Conservation (phyloP, 2,113 vertebrate species). For the Antennarius striatus region DNA sequence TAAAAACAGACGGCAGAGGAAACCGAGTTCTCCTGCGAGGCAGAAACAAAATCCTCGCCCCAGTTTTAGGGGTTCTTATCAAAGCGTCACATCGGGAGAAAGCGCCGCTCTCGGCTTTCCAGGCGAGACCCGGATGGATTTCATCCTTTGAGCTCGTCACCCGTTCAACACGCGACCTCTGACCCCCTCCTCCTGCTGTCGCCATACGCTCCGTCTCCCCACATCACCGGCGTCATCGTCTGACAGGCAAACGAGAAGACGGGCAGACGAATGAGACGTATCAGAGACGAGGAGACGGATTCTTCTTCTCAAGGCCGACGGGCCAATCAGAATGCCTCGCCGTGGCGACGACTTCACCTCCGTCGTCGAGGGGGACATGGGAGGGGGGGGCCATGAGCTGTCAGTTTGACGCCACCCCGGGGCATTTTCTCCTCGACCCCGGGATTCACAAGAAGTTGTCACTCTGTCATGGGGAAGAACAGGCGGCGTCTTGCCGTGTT, state of each 20-base stretch:
- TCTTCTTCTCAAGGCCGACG: slow-evolving; percentile 26
- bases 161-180: slow-evolving; percentile 44
- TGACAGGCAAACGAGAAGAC: slow-evolving; percentile 30
- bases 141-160: slow-evolving; percentile 45
- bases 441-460: slow-evolving; percentile 57
- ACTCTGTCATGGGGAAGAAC: slow-evolving; percentile 67
- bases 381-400: slow-evolving; percentile 42
- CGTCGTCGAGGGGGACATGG: slow-evolving; percentile 31
- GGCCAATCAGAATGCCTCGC: slow-evolving; percentile 38
- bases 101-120: background rate
- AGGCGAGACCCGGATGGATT: slow-evolving; percentile 16
- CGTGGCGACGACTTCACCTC: slow-evolving; percentile 50
- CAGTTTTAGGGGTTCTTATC: slow-evolving; percentile 50
- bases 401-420: slow-evolving; percentile 61
- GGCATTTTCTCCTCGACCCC: slow-evolving; percentile 25
- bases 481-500: slow-evolving; percentile 31
- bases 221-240: slow-evolving; percentile 7
- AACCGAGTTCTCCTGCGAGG: slow-evolving; percentile 56
- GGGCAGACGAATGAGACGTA: slow-evolving; percentile 27
- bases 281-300: slow-evolving; percentile 50
- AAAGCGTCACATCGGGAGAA: slow-evolving; percentile 31
- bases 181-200: slow-evolving; percentile 24
- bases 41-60: slow-evolving; percentile 48
- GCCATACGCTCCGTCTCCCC: slow-evolving; percentile 17
- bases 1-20: slow-evolving; percentile 65